Evolutionary conservation across 2,888 invertebrate species (phyloP).

Genomic region (Ptycholaimellus sp.): DNA sequence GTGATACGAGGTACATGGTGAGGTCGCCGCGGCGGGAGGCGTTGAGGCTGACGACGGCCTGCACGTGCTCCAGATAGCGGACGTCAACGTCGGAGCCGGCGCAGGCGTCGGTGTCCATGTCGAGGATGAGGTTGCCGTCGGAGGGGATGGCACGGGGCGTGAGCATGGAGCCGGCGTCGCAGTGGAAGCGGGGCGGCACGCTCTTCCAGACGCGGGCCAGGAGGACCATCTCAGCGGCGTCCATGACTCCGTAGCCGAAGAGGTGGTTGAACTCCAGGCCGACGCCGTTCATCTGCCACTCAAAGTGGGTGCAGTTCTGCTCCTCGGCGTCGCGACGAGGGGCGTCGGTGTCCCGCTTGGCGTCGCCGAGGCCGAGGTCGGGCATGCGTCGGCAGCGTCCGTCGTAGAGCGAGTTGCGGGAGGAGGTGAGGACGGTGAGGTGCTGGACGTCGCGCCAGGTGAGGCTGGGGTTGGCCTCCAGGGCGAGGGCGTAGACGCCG

Average conservation of each 20-base stretch:
- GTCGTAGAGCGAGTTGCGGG: conserved; percentile 87
- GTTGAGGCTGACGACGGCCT: conserved; percentile 83
- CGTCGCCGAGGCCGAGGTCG: conserved; percentile 16
- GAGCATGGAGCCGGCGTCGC: conserved; percentile 67
- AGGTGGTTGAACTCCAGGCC: conserved; percentile 95
- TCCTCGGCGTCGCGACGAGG: neutral
- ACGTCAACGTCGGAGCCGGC: conserved; percentile 47
- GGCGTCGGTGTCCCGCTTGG: no score
- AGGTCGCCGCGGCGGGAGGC: conserved; percentile 57
- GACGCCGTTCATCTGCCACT: conserved; percentile 98
- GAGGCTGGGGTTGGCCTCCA: conserved; percentile 75
- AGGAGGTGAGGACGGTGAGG: conserved; percentile 83
- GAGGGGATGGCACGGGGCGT: conserved; percentile 53
- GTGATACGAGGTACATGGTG: conserved; percentile 79
- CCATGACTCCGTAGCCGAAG: conserved; percentile 90
- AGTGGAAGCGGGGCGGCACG: conserved; percentile 86
- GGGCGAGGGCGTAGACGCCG: conserved; percentile 81
- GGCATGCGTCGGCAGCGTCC: conserved; percentile 45
- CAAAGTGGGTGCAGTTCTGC: conserved; percentile 38
- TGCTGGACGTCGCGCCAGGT: conserved; percentile 97
- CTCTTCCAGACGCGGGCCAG: conserved; percentile 80
- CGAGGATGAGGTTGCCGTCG: conserved; percentile 50
- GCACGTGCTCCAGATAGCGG: conserved; percentile 88
- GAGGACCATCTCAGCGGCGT: conserved; percentile 95
- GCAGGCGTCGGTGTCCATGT: conserved; percentile 73